Base-by-base conservation (phyloP, 1,140 invertebrate species). In the Drosophila orosa region DNA sequence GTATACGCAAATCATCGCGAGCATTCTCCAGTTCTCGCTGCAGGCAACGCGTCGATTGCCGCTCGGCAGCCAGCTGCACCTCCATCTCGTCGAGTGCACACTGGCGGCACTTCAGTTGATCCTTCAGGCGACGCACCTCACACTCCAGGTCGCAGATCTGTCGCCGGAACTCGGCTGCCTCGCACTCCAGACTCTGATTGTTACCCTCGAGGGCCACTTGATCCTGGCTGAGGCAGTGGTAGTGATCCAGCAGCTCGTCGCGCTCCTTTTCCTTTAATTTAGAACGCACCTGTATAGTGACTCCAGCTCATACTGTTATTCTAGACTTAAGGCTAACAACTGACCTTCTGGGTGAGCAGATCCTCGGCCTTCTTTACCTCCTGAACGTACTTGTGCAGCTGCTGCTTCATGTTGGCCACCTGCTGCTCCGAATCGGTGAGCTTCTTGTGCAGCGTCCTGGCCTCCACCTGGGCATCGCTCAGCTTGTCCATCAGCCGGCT, bases 331-430 rank as follows among this genome's bases (percentile, higher is more conserved):
- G 25, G 2, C 0, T 22, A 17, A 24, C 5, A 2, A 22, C 40
- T 27, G 35, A 92, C 94, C 92, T 95, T 95, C 66, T 93, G 80
- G 60, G 92, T 92, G 9, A 95, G 91, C 24, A 95, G 80, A 54
- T 95, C 95, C 75, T 95, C 95, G 15, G 94, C 93, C 35, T 94
- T 92, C 71, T 94, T 93, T 8, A 95, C 94, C 91, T 95, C 94
- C 63, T 93, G 93, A 0, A 95, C 94, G 73, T 95, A 95, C 65
- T 94, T 94, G 72, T 95, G 94, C 50, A 95, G 80, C 83, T 95
- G 94, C 52, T 93, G 91, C 80, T 95, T 95, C 48, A 95, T 90
- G 68, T 94, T 93, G 44, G 93, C 93, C 3, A 94, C 93, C 91
- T 95, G 94, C 47, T 92, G 91, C 22, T 93, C 92, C 5, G 93